A percentile compares a stretch with the other conserved stretches of the same genome.
phyloP scores from a whole-genome alignment of 2,888 invertebrate genomes.

The Candidula unifasciata region DNA sequence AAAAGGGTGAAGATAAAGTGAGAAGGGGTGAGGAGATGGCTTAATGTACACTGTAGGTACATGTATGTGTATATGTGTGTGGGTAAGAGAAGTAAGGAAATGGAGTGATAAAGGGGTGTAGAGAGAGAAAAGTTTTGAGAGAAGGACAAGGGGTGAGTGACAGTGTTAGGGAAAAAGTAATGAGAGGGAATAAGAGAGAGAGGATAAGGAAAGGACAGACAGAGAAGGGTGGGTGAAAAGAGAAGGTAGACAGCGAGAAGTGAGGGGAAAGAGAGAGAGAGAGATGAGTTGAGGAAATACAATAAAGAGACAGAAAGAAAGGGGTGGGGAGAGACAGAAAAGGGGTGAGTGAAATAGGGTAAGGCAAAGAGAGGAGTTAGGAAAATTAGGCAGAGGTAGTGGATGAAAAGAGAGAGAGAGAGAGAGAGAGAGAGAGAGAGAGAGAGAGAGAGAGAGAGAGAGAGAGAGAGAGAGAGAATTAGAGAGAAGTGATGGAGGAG shows the following conservation, averaged over 20 bases:
- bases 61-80: too few relatives aligned
- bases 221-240: background rate
- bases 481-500: background rate
- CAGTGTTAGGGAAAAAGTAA: too few relatives aligned
- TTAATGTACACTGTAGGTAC: too few relatives aligned
- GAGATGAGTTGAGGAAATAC: background rate
- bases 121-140: too few relatives aligned
- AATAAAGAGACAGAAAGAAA: background rate
- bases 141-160: too few relatives aligned
- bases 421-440: constrained; percentile 23
- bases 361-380: background rate
- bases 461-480: background rate
- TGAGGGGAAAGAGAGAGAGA: background rate
- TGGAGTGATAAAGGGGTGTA: too few relatives aligned
- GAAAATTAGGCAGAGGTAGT: constrained; percentile 15
- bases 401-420: constrained; percentile 35
- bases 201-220: background rate
- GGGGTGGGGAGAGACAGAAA: too few relatives aligned
- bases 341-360: too few relatives aligned
- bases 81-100: too few relatives aligned
- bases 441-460: constrained; percentile 1
- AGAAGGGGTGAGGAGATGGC: too few relatives aligned
- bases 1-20: too few relatives aligned
- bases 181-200: background rate
- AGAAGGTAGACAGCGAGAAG: too few relatives aligned